A percentile compares a stretch with the other conserved stretches of the same genome.
Evolutionary conservation across 2,888 invertebrate species (phyloP).

Genomic region (Acanthosoma haemorrhoidale): DNA sequence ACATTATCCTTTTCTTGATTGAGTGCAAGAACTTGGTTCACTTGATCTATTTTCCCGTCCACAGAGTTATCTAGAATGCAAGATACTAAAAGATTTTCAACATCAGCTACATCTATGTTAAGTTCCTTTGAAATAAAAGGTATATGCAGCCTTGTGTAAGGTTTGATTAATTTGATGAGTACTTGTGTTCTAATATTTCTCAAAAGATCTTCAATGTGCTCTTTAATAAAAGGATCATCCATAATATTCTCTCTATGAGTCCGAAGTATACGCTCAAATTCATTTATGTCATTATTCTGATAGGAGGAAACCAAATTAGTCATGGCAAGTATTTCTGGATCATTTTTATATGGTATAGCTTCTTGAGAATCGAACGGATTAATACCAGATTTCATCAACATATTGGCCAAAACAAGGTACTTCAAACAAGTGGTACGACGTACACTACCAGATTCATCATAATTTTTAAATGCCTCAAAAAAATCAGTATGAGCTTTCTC

Average conservation of each 20-base stretch:
- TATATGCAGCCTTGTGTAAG: conserved; percentile 95
- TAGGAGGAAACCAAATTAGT: conserved; percentile 97
- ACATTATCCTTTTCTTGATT: conserved; percentile 73
- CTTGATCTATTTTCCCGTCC: conserved; percentile 82
- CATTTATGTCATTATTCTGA: conserved; percentile 96
- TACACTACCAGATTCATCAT: conserved; percentile 97
- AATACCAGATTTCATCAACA: conserved; percentile 99
- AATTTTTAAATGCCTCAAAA: conserved; percentile 98
- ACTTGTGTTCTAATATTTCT: conserved; percentile 75
- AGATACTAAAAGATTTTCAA: conserved; percentile 91
- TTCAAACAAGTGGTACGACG: conserved; percentile 94
- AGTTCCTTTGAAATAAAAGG: conserved; percentile 93
- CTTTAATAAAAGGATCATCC: conserved; percentile 98
- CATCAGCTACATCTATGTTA: conserved; percentile 89
- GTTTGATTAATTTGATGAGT: conserved; percentile 90
- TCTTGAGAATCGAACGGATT: conserved; percentile 99
- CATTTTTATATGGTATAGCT: conserved; percentile 98
- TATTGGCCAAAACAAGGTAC: conserved; percentile 97
- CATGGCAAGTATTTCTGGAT: conserved; percentile 98
- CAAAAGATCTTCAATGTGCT: conserved; percentile 87
- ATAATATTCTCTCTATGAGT: conserved; percentile 92
- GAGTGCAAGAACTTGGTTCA: conserved; percentile 77
- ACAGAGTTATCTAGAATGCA: conserved; percentile 94
- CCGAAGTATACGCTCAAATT: conserved; percentile 92
- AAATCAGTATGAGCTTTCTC: conserved; percentile 99